Evolutionary conservation across 2,797 vertebrate genomes (phyloP), one percentile per base, ranked within the genome.

Genomic region (Hydrophis major): DNA sequence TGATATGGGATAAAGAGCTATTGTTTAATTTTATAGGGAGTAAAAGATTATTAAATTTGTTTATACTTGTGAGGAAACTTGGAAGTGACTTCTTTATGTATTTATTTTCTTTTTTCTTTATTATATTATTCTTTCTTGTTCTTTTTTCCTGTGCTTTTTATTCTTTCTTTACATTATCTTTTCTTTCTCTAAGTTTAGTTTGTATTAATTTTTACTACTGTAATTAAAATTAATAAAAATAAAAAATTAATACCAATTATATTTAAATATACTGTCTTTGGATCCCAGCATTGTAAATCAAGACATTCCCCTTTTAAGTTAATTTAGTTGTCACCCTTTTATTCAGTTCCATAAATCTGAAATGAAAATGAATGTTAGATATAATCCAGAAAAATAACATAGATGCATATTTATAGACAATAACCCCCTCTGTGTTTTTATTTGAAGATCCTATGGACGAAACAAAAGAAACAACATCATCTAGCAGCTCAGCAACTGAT

Each of bases 361-460:
- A 6, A 28, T 74, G 12, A 25, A 27, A 28, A 32, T 22, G 22
- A 25, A 42, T 27, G 13, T 87, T 87, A 55, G 55, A 87, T 32
- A 57, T 53, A 18, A 18, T 50, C 16, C 37, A 25, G 74, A 83
- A 83, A 83, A 47, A 47, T 42, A 42, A 83, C 20, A 83, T 47
- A 47, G 37, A 12, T 47, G 74, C 1, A 0, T 83, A 12, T 83
- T 47, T 47, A 37, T 2, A 78, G 16, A 32, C 59, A 61, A 32
- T 42, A 60, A 55, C 6, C 42, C 20, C 1, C 63, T 59, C 25
- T 57, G 4, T 66, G 27, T 86, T 32, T 94, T 74, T 95, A 92
- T 95, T 95, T 96, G 86, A 90, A 99, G 99, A 99, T 97, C 99
- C 99, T 69, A 98, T 98, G 32, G 99, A 99, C 90, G 98, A 99